Conservation (phyloP, 2,797 vertebrate genomes). For the Orestias chungarensis region DNA sequence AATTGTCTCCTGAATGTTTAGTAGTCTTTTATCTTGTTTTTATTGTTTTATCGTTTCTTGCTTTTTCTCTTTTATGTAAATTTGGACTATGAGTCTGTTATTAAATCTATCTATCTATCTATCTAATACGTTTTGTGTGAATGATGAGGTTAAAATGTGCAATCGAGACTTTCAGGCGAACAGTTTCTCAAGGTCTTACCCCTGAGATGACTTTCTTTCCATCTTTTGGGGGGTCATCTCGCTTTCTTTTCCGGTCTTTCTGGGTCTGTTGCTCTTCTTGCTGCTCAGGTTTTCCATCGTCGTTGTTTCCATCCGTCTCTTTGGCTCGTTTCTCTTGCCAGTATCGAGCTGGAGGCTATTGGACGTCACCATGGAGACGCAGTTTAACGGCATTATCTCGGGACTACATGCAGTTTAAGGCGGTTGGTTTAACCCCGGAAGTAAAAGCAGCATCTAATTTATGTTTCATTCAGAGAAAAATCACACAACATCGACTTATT, state of each 20-base stretch:
- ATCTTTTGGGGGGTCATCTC: slow-evolving; percentile 4
- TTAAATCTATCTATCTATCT: too few relatives aligned
- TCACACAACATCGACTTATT: too few relatives aligned
- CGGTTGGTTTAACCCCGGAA: not conserved
- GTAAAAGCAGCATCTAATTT: not conserved
- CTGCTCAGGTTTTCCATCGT: slow-evolving; percentile 6
- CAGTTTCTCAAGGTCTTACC: slow-evolving; percentile 49
- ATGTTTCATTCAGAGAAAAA: not conserved
- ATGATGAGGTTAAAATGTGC: not conserved
- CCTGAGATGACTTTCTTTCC: slow-evolving; percentile 51
- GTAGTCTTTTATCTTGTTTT: too few relatives aligned
- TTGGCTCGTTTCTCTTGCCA: slow-evolving; percentile 58
- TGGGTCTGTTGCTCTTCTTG: not conserved
- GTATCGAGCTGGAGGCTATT: slow-evolving; percentile 72
- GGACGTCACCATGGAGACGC: not conserved
- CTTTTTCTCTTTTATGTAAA: too few relatives aligned
- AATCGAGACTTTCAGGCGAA: too few relatives aligned
- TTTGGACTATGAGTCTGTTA: too few relatives aligned
- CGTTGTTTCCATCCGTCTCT: slow-evolving; percentile 19
- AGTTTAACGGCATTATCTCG: not conserved
- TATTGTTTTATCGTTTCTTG: too few relatives aligned
- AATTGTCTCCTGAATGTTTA: too few relatives aligned
- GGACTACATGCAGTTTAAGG: not conserved
- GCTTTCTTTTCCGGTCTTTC: slow-evolving; percentile 39
- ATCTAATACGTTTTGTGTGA: not conserved